These are phyloP conservation scores for Catharus ustulatus DNA, from an alignment of 2,797 vertebrate genomes.

Conservation along the genomic window DNA sequence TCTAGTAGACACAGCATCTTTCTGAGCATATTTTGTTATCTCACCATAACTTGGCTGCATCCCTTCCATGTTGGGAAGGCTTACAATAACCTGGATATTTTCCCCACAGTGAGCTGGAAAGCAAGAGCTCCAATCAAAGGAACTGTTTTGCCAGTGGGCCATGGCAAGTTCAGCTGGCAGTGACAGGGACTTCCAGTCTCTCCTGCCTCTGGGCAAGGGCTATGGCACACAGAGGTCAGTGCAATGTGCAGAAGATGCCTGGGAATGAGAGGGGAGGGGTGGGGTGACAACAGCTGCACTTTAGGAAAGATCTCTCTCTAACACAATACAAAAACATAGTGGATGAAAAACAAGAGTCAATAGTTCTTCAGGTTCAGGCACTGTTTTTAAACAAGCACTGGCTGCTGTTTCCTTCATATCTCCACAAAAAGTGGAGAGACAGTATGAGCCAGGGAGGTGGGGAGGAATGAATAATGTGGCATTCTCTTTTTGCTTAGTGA, in stretches of 20 bases:
- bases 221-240: neutral
- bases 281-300: neutral
- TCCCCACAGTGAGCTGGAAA: neutral
- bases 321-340: neutral
- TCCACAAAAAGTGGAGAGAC: neutral
- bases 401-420: neutral
- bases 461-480: neutral
- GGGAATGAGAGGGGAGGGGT: neutral
- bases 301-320: neutral
- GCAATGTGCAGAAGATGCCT: neutral
- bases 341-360: neutral
- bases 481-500: slow-evolving; percentile 30
- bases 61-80: neutral
- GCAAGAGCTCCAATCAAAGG: neutral
- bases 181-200: neutral
- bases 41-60: neutral
- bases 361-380: neutral
- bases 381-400: neutral
- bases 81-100: neutral
- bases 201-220: neutral
- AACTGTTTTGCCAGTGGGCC: neutral
- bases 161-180: neutral
- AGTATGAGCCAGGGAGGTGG: neutral
- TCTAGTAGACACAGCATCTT: neutral
- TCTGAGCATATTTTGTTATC: neutral